phyloP scores from a whole-genome alignment of 2,888 invertebrate genomes.

The Metellina segmentata region DNA sequence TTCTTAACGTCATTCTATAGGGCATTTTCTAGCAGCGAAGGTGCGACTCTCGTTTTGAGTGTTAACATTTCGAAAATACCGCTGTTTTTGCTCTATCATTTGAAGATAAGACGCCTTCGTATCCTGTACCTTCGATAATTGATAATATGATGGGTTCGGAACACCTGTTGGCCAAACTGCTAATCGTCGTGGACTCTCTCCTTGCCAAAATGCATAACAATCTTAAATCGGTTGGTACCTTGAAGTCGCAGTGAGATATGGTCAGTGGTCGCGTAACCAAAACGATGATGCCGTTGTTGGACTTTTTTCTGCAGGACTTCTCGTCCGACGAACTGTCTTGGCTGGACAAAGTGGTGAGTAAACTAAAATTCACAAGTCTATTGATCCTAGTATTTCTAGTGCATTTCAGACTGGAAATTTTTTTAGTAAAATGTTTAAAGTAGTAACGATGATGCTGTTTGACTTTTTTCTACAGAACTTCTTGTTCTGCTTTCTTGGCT shows the following conservation, averaged over 20 bases:
- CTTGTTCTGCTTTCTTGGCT: too few relatives aligned
- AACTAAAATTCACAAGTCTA: neutral
- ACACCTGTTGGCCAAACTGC: conserved; percentile 49
- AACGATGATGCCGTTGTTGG: conserved; percentile 53
- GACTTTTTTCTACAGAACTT: too few relatives aligned
- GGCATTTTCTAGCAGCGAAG: too few relatives aligned
- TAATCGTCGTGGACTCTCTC: conserved; percentile 19
- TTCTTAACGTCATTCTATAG: too few relatives aligned
- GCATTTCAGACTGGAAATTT: too few relatives aligned
- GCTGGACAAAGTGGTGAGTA: conserved; percentile 57
- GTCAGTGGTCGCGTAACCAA: conserved; percentile 32
- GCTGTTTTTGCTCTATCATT: conserved; percentile 39
- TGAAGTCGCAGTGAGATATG: conserved; percentile 13
- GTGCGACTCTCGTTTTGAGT: neutral
- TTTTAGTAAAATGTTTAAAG: too few relatives aligned
- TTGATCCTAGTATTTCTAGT: too few relatives aligned
- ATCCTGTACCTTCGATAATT: conserved; percentile 16
- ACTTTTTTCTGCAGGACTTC: conserved; percentile 62
- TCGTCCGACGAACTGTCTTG: conserved; percentile 66
- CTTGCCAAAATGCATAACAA: neutral
- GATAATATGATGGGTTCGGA: conserved; percentile 51
- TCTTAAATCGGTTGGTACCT: neutral
- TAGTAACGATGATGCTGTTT: too few relatives aligned
- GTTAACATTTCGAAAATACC: conserved; percentile 43
- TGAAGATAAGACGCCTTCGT: conserved; percentile 22